A percentile compares a stretch with the other conserved stretches of the same genome.
Conservation (phyloP, 2,797 vertebrate genomes). For the Phataginus tetradactyla region DNA sequence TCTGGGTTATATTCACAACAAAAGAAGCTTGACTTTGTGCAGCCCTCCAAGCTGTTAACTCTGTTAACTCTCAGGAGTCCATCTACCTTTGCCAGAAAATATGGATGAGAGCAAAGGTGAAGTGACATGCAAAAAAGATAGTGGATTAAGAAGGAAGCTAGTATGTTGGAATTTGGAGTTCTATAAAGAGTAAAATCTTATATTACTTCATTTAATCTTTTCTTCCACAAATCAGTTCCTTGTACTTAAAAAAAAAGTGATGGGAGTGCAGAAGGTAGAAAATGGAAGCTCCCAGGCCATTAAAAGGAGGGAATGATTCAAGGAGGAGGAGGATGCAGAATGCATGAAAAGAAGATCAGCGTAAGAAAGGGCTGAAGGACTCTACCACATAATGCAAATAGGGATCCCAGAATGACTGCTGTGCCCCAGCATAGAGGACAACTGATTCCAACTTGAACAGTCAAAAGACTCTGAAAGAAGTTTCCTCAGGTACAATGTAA, state of each 20-base stretch:
- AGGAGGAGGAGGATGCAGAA: not conserved
- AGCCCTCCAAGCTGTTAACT: not conserved
- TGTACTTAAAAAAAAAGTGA: not conserved
- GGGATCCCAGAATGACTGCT: not conserved
- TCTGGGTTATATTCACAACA: constrained; percentile 16
- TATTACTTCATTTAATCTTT: not conserved
- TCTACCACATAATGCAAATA: not conserved
- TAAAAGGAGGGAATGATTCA: not conserved
- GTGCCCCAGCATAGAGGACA: not conserved
- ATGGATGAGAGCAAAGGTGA: not conserved
- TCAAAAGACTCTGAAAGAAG: not conserved
- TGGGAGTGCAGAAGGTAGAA: not conserved
- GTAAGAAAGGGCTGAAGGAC: not conserved
- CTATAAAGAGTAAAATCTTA: not conserved
- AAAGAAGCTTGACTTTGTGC: not conserved
- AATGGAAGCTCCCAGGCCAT: not conserved
- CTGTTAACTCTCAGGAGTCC: not conserved
- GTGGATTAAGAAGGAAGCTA: not conserved
- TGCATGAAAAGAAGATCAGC: not conserved
- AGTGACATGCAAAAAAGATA: not conserved
- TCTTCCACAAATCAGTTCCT: not conserved
- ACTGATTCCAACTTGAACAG: not conserved
- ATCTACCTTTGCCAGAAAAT: not conserved
- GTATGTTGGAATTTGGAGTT: not conserved
- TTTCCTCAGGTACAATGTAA: not conserved